Evolutionary conservation across 2,888 invertebrate species (phyloP), one percentile per base, ranked within the genome.

Genomic region (Chrysodeixis includens): DNA sequence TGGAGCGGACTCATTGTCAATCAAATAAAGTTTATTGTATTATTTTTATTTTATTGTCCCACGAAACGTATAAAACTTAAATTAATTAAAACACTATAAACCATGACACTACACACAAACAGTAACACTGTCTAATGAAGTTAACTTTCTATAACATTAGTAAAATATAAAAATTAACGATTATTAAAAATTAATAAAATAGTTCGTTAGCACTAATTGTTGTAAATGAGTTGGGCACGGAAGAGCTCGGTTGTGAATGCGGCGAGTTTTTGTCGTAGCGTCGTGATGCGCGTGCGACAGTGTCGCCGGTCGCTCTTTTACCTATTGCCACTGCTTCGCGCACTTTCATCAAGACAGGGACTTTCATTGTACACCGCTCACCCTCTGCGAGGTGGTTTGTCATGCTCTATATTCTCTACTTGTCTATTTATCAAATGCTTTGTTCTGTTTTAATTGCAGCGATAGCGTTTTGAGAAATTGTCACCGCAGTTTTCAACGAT

Each of bases 1-100:
- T 96, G 95, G 52, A 96, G 87, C 35, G 96, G 96, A 82, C 96
- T 96, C 96, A 96, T 96, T 78, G 80, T 65, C 51, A 70, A 18
- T 56, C 16, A 14, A 35, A 40, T 44, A 5, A 9, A 52, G 14
- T 26, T 14, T 49, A 30, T n/a, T n/a, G n/a, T n/a, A n/a, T n/a
- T n/a, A 20, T 26, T 10, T 46, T 6, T 55, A 49, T 40, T 40
- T 10, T 53, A 22, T 64, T 32, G 30, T 69, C 56, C 55, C 64
- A 73, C 68, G 55, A 44, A n/a, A n/a, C n/a, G n/a, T n/a, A n/a
- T n/a, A n/a, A n/a, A n/a, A n/a, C n/a, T n/a, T n/a, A n/a, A 53
- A 64, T 35, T 35, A 18, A 49, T 46, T 65, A 58, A 66, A 56
- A 59, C 81, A 75, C 72, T 51, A 56, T 71, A 22, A 62, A 73